Percentiles rank a stretch among this genome's conserved stretches.
phyloP scores from a whole-genome alignment of 2,797 vertebrate species.

The Melanotaenia boesemani region DNA sequence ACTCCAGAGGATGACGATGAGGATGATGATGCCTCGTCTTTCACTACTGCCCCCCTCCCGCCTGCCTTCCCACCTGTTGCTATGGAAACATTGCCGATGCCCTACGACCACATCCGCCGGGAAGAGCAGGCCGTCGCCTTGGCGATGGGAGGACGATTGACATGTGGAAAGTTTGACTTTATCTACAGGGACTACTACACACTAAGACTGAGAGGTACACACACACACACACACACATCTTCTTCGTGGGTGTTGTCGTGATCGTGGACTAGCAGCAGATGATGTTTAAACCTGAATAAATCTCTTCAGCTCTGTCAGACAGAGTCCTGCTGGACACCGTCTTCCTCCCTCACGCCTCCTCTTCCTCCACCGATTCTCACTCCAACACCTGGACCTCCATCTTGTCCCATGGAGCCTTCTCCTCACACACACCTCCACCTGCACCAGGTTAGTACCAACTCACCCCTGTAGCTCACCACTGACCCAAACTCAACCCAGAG shows the following conservation, averaged over 20 bases:
- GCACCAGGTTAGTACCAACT: conserved; percentile 72
- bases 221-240: not conserved
- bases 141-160: conserved; percentile 47
- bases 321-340: conserved; percentile 19
- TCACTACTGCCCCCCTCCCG: conserved; percentile 40
- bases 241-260: too few species aligned
- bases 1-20: conserved; percentile 43
- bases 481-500: too few species aligned
- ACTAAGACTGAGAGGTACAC: conserved; percentile 69
- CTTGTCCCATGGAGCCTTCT: conserved; percentile 82
- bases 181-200: conserved; percentile 69
- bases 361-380: conserved; percentile 53
- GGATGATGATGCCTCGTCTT: conserved; percentile 40
- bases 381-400: conserved; percentile 81
- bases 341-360: conserved; percentile 61
- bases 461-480: conserved; percentile 68
- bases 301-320: conserved; percentile 59
- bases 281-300: too few species aligned
- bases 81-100: conserved; percentile 75
- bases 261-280: too few species aligned
- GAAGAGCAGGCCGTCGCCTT: conserved; percentile 71
- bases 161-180: conserved; percentile 32
- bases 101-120: conserved; percentile 64
- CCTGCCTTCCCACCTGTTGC: conserved; percentile 41
- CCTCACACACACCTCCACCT: conserved; percentile 73